Evolutionary conservation across 2,113 vertebrate genomes (phyloP).

Genomic region (Chionomys nivalis): DNA sequence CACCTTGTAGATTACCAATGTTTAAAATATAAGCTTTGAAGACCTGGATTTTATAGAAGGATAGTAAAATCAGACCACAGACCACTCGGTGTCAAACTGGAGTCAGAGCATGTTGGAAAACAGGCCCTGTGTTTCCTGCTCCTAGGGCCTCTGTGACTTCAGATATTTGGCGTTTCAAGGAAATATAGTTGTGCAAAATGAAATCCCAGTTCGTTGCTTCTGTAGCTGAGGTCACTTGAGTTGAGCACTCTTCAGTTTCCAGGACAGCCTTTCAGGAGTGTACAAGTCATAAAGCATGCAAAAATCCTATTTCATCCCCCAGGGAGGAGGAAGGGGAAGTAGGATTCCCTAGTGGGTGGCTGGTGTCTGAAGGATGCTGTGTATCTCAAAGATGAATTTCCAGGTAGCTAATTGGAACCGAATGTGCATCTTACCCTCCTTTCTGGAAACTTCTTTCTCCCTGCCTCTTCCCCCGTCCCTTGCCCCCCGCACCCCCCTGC

Average conservation of each 20-base stretch:
- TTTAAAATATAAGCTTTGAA: slow-evolving; percentile 3
- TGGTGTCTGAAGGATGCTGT: neutral
- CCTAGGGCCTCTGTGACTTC: neutral
- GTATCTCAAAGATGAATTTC: slow-evolving; percentile 35
- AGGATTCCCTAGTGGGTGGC: neutral
- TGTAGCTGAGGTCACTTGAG: slow-evolving; percentile 11
- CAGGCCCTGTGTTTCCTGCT: neutral
- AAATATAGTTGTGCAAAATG: slow-evolving; percentile 5
- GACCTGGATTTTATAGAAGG: neutral
- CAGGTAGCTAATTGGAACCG: slow-evolving; percentile 57
- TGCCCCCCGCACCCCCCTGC: neutral
- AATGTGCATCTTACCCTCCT: slow-evolving; percentile 14
- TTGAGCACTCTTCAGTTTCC: slow-evolving; percentile 14
- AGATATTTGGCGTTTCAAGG: neutral
- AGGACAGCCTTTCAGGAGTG: neutral
- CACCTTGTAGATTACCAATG: neutral
- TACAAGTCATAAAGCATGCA: slow-evolving; percentile 55
- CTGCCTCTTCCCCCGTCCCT: neutral
- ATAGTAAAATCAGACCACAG: neutral
- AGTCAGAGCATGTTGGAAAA: neutral
- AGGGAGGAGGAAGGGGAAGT: neutral
- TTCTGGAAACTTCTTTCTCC: neutral
- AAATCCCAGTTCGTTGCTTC: neutral
- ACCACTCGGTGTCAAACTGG: neutral
- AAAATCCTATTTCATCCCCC: slow-evolving; percentile 46